Conservation (phyloP, 2,888 invertebrate genomes). For the Eristalinus sepulchralis region DNA sequence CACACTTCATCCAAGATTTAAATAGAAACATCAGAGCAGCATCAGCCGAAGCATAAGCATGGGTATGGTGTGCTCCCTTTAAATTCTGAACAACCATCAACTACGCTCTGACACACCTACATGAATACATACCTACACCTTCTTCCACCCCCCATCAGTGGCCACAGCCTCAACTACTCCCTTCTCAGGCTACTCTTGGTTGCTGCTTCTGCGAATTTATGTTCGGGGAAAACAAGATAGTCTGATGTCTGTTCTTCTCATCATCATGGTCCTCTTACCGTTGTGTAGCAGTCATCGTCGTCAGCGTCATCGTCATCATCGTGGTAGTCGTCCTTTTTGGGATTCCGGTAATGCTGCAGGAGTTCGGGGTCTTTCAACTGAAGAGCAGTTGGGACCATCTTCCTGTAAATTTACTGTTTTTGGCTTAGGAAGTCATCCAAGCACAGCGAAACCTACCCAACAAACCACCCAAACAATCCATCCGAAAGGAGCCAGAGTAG, state of each 20-base stretch:
- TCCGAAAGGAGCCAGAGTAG: constrained; percentile 12
- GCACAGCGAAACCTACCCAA: constrained; percentile 38
- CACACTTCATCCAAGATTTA: constrained; percentile 65
- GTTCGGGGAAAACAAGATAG: constrained; percentile 72
- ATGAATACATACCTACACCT: neutral
- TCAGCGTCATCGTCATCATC: constrained; percentile 41
- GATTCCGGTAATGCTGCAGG: constrained; percentile 41
- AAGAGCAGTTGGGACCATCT: constrained; percentile 57
- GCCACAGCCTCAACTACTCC: neutral
- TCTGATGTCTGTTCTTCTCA: constrained; percentile 66
- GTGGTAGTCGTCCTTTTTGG: constrained; percentile 64
- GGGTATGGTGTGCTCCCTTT: constrained; percentile 38
- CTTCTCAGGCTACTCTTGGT: neutral
- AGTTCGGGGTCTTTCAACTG: constrained; percentile 43
- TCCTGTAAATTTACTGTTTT: constrained; percentile 69
- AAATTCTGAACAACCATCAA: constrained; percentile 64
- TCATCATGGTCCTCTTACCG: constrained; percentile 50
- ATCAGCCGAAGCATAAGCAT: neutral
- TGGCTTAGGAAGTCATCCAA: constrained; percentile 65
- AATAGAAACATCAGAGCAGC: constrained; percentile 60
- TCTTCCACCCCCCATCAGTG: neutral
- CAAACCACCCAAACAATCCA: constrained; percentile 24
- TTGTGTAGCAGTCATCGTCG: constrained; percentile 24
- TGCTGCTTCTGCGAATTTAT: constrained; percentile 46
- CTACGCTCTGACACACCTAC: constrained; percentile 45